Percentiles rank a stretch among this genome's conserved stretches.
phyloP scores from a whole-genome alignment of 2,113 vertebrate genomes.

The Phrynocephalus versicolor region DNA sequence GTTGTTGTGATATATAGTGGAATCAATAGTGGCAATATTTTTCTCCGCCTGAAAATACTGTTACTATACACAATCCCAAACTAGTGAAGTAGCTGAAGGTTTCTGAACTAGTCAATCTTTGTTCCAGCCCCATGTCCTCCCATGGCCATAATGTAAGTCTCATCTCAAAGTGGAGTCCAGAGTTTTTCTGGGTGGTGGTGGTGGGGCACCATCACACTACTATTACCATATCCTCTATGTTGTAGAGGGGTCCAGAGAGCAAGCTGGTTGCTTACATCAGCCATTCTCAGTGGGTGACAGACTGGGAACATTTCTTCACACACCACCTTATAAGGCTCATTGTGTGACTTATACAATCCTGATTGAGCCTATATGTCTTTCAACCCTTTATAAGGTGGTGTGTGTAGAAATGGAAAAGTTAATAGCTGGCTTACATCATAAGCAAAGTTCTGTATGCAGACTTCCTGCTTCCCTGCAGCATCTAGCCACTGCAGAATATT shows the following conservation, averaged over 20 bases:
- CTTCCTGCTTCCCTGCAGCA: background rate
- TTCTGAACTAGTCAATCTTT: background rate
- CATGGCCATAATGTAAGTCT: background rate
- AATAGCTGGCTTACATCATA: background rate
- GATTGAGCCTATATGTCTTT: too few species aligned
- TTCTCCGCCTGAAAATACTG: background rate
- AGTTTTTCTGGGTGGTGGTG: too few species aligned
- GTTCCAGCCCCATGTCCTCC: background rate
- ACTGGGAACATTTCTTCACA: too few species aligned
- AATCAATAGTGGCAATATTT: background rate
- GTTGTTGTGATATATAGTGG: too few species aligned
- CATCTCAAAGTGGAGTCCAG: too few species aligned
- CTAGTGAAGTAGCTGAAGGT: background rate
- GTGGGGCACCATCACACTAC: background rate
- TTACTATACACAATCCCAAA: background rate
- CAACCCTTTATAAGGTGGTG: too few species aligned
- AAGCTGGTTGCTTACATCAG: background rate
- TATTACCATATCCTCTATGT: background rate
- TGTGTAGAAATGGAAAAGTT: too few species aligned
- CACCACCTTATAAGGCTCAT: too few species aligned
- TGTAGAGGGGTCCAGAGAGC: background rate
- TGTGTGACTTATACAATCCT: too few species aligned
- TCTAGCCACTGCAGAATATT: background rate
- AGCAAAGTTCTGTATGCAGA: background rate
- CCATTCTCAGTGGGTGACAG: too few species aligned